Evolutionary conservation across 1,140 invertebrate genomes (phyloP).

Genomic region (Papilio glaucus): DNA sequence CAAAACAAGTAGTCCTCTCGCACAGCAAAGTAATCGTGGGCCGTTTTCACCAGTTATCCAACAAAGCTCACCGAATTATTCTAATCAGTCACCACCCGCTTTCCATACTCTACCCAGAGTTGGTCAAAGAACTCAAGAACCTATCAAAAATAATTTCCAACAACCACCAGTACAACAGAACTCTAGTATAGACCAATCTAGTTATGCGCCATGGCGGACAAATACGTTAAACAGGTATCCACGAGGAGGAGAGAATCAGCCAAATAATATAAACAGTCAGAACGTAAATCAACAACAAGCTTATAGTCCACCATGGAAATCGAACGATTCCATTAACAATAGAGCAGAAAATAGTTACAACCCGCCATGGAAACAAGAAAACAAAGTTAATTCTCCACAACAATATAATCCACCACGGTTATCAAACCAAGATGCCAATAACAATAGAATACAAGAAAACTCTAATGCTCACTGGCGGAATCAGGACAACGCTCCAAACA

Average conservation of each 20-base stretch:
- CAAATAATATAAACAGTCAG: constrained; percentile 54
- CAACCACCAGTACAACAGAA: constrained; percentile 48
- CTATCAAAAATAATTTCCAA: constrained; percentile 58
- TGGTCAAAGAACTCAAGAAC: constrained; percentile 64
- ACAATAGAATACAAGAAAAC: constrained; percentile 60
- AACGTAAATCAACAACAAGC: constrained; percentile 57
- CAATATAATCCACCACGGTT: constrained; percentile 67
- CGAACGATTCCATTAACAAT: constrained; percentile 65
- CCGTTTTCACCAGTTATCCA: constrained; percentile 63
- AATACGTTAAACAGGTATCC: constrained; percentile 69
- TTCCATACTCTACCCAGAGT: constrained; percentile 72
- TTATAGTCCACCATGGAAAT: constrained; percentile 68
- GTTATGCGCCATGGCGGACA: constrained; percentile 75
- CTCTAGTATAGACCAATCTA: constrained; percentile 51
- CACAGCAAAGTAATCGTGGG: constrained; percentile 62
- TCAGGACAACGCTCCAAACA: constrained; percentile 49
- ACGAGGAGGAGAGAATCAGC: constrained; percentile 58
- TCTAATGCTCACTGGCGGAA: constrained; percentile 57
- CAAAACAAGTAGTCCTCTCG: constrained; percentile 59
- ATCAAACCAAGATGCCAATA: constrained; percentile 60
- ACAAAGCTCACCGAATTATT: constrained; percentile 57
- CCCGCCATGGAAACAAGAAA: constrained; percentile 66
- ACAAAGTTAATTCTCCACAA: constrained; percentile 54
- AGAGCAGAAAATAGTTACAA: constrained; percentile 53
- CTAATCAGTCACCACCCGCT: constrained; percentile 58